Percentiles rank a stretch among this genome's conserved stretches.
These are phyloP conservation scores for Platalea minor DNA, from an alignment of 2,797 vertebrate species.

Conservation along the genomic window DNA sequence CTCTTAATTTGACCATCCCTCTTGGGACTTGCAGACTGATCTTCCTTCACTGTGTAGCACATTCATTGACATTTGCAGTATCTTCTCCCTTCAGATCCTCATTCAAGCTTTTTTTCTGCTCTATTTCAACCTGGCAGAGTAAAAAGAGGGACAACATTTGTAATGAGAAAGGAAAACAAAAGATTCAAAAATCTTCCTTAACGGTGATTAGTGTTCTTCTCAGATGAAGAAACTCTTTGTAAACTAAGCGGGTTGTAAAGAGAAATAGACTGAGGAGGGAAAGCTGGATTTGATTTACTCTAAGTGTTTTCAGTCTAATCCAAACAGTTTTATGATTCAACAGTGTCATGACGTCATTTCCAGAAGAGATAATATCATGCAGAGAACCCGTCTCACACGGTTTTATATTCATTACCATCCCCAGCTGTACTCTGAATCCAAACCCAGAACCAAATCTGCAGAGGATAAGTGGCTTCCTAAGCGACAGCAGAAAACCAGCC, in stretches of 20 bases:
- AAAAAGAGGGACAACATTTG: constrained; percentile 7
- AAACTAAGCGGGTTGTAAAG: neutral
- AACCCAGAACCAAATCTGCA: neutral
- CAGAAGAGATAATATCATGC: neutral
- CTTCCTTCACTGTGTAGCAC: constrained; percentile 78
- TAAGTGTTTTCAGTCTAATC: neutral
- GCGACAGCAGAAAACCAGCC: neutral
- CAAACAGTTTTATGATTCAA: neutral
- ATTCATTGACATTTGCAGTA: constrained; percentile 75
- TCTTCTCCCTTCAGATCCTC: constrained; percentile 68
- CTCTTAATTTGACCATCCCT: neutral
- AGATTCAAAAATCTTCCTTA: neutral
- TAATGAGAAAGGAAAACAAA: neutral
- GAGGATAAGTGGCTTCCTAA: neutral
- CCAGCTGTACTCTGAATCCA: neutral
- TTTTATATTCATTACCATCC: neutral
- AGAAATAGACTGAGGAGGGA: neutral
- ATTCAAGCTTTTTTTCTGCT: constrained; percentile 79
- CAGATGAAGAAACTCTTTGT: neutral
- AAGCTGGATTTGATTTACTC: neutral
- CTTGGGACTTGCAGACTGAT: neutral
- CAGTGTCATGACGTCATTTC: neutral
- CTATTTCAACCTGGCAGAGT: constrained; percentile 83
- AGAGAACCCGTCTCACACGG: neutral
- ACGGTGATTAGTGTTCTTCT: neutral